Evolutionary conservation across 1,140 invertebrate genomes (phyloP).

Genomic region (Drosophila watanabei): DNA sequence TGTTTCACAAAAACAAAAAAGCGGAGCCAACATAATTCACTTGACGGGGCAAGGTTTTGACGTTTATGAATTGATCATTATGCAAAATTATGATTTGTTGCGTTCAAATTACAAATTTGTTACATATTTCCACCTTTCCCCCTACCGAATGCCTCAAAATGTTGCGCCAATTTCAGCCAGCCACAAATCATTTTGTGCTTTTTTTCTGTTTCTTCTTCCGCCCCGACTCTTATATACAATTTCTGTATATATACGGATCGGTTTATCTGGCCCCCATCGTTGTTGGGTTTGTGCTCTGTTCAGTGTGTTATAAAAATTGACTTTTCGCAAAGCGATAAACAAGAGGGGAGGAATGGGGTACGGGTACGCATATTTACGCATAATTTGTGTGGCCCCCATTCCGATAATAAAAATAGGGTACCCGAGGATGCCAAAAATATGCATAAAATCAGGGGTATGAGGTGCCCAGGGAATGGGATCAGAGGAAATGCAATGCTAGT

Average conservation of each 20-base stretch:
- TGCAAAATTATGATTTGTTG: conserved; percentile 84
- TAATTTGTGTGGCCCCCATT: conserved; percentile 76
- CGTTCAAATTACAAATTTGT: conserved; percentile 84
- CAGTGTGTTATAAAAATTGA: conserved; percentile 75
- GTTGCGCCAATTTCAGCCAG: conserved; percentile 67
- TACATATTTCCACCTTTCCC: conserved; percentile 53
- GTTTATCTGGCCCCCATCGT: conserved; percentile 46
- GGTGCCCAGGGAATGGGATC: conserved; percentile 5
- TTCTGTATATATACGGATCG: conserved; percentile 35
- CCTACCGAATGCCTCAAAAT: conserved; percentile 15
- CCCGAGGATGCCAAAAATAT: conserved; percentile 69
- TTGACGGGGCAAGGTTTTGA: conserved; percentile 44
- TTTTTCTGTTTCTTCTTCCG: neutral
- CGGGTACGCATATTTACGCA: conserved; percentile 70
- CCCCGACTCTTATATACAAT: conserved; percentile 27
- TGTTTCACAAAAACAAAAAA: conserved; percentile 45
- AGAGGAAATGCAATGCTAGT: conserved; percentile 53
- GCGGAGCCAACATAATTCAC: conserved; percentile 66
- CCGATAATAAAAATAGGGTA: conserved; percentile 65
- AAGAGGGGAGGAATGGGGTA: conserved; percentile 20
- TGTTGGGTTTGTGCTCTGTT: conserved; percentile 24
- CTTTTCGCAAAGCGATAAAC: conserved; percentile 81
- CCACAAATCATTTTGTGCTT: conserved; percentile 71
- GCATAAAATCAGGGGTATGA: conserved; percentile 24
- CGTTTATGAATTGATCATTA: conserved; percentile 85